phyloP scores from a whole-genome alignment of 2,888 invertebrate species.

The Phyto melanocephala region DNA sequence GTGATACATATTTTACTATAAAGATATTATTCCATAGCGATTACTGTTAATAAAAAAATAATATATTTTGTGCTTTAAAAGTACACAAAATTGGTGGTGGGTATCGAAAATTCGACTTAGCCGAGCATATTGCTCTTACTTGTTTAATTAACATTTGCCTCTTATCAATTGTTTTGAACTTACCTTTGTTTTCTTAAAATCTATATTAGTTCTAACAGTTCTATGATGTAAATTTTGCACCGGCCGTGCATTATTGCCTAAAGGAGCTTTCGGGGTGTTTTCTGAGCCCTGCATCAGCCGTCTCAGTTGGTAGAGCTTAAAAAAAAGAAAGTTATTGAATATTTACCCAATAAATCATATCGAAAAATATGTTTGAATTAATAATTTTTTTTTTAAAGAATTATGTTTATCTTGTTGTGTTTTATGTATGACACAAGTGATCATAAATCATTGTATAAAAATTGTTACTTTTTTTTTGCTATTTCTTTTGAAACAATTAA shows the following conservation, averaged over 20 bases:
- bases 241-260: conserved; percentile 97
- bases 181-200: conserved; percentile 87
- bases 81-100: too few species aligned
- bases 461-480: neutral
- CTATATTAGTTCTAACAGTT: conserved; percentile 97
- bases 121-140: too few species aligned
- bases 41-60: too few species aligned
- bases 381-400: neutral
- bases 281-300: conserved; percentile 94
- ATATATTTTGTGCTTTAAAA: too few species aligned
- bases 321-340: conserved; percentile 16
- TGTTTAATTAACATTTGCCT: neutral
- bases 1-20: too few species aligned
- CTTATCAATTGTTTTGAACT: conserved; percentile 51
- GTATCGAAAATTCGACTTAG: too few species aligned
- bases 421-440: neutral
- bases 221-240: conserved; percentile 94
- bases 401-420: neutral
- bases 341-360: conserved; percentile 2
- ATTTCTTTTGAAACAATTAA: conserved; percentile 48
- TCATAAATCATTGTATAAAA: conserved; percentile 34
- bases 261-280: conserved; percentile 91
- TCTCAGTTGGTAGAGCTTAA: conserved; percentile 90
- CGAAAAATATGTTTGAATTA: conserved; percentile 13
- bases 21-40: too few species aligned